Conservation (phyloP, 2,113 vertebrate genomes). For the Lethenteron camtschaticum region DNA sequence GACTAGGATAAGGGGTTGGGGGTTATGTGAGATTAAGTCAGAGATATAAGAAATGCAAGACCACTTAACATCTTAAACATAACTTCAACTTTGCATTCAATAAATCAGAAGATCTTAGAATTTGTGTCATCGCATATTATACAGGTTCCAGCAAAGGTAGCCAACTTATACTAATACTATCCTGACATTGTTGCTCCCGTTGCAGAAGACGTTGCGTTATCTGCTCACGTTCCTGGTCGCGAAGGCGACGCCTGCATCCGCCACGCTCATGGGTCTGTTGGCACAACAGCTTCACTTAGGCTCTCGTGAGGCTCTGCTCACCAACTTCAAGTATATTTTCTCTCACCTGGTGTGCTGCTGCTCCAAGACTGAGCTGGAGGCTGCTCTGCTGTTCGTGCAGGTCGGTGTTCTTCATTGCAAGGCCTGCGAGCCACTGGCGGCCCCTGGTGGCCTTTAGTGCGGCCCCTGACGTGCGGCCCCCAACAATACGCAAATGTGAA, state of each 20-base stretch:
- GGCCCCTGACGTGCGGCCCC: too few relatives aligned
- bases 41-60: neutral
- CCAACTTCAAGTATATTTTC: slow-evolving; percentile 98
- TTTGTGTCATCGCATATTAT: neutral
- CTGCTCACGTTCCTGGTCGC: slow-evolving; percentile 79
- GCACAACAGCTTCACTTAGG: slow-evolving; percentile 79
- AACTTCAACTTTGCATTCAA: slow-evolving; percentile 10
- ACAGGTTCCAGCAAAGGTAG: neutral
- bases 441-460: too few relatives aligned
- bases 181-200: neutral
- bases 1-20: too few relatives aligned
- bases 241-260: slow-evolving; percentile 68
- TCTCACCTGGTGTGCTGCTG: slow-evolving; percentile 93
- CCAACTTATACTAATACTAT: neutral
- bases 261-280: slow-evolving; percentile 64
- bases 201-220: slow-evolving; percentile 63
- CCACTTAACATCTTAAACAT: slow-evolving; percentile 13
- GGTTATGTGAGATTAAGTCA: neutral
- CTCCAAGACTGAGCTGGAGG: slow-evolving; percentile 74
- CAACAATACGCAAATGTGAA: too few relatives aligned
- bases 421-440: too few relatives aligned
- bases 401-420: slow-evolving; percentile 19
- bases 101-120: neutral
- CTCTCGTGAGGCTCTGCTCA: slow-evolving; percentile 80
- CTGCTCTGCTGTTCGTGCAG: slow-evolving; percentile 80